Percentiles rank a stretch among this genome's conserved stretches.
These are phyloP conservation scores for Trissolcus japonicus DNA, from an alignment of 2,888 invertebrate genomes.

Conservation along the genomic window DNA sequence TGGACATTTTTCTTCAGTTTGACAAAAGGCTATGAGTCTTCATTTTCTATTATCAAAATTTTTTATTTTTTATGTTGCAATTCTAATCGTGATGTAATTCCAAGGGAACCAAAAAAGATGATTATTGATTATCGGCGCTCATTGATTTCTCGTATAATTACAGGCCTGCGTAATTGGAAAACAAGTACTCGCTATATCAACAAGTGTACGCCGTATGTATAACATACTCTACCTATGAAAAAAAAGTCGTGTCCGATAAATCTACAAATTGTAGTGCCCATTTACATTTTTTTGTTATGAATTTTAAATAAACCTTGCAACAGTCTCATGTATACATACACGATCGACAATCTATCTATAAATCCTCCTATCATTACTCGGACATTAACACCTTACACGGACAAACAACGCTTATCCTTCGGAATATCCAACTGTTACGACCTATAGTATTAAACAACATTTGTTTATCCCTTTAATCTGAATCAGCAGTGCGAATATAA, in stretches of 20 bases:
- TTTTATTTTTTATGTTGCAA: neutral
- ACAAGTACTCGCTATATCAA: constrained; percentile 17
- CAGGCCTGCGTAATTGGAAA: constrained; percentile 35
- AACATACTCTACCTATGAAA: constrained; percentile 25
- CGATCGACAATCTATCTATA: constrained; percentile 53
- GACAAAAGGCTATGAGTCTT: too few relatives aligned
- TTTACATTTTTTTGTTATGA: constrained; percentile 37
- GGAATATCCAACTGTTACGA: constrained; percentile 16
- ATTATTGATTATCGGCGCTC: constrained; percentile 26
- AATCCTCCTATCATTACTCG: constrained; percentile 53
- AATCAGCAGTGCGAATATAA: constrained; percentile 14
- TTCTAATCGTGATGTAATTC: neutral
- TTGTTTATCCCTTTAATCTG: constrained; percentile 39
- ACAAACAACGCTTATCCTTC: constrained; percentile 42
- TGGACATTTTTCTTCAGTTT: too few relatives aligned
- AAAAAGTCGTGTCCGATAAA: constrained; percentile 31
- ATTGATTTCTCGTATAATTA: constrained; percentile 34
- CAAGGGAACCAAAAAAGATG: constrained; percentile 8
- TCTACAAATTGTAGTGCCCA: constrained; percentile 46
- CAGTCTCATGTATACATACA: constrained; percentile 5
- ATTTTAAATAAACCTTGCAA: constrained; percentile 34
- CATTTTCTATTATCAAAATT: neutral
- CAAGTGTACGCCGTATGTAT: constrained; percentile 37
- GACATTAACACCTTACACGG: constrained; percentile 49
- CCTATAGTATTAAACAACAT: constrained; percentile 26